Conservation (phyloP, 2,888 invertebrate species). For the Ormyrus labotus region DNA sequence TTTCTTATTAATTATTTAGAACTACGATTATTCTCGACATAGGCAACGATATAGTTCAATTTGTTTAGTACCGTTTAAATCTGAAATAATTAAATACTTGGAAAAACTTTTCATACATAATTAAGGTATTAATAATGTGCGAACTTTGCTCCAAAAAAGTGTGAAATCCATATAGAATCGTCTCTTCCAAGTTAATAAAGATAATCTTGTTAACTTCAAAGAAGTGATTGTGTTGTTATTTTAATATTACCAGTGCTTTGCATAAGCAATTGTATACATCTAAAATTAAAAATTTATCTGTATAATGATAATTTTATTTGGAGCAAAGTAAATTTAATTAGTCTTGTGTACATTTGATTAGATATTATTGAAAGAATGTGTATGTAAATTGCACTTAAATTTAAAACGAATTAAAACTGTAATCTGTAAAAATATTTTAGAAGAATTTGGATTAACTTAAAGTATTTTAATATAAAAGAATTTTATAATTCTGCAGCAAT, state of each 20-base stretch:
- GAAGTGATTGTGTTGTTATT: slow-evolving; percentile 32
- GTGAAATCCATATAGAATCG: not conserved
- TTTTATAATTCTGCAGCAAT: slow-evolving; percentile 18
- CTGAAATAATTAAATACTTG: not conserved
- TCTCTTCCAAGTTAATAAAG: not conserved
- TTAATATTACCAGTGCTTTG: slow-evolving; percentile 14
- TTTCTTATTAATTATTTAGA: not conserved
- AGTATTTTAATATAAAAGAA: not conserved
- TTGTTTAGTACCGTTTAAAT: not conserved
- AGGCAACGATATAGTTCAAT: not conserved
- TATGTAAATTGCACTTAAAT: slow-evolving; percentile 10
- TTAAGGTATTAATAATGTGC: not conserved
- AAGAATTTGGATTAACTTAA: no score
- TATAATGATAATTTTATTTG: not conserved
- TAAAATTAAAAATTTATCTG: no score
- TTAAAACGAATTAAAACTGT: not conserved
- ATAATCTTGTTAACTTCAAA: slow-evolving; percentile 11
- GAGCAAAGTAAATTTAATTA: slow-evolving; percentile 17
- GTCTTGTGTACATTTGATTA: not conserved
- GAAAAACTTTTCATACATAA: not conserved
- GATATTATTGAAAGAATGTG: not conserved
- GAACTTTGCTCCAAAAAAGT: slow-evolving; percentile 29
- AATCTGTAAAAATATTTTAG: no score
- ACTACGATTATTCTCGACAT: not conserved
- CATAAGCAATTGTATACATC: slow-evolving; percentile 3